Evolutionary conservation across 2,888 invertebrate genomes (phyloP), one percentile per base, ranked within the genome.

Genomic region (Tenthredo notha): DNA sequence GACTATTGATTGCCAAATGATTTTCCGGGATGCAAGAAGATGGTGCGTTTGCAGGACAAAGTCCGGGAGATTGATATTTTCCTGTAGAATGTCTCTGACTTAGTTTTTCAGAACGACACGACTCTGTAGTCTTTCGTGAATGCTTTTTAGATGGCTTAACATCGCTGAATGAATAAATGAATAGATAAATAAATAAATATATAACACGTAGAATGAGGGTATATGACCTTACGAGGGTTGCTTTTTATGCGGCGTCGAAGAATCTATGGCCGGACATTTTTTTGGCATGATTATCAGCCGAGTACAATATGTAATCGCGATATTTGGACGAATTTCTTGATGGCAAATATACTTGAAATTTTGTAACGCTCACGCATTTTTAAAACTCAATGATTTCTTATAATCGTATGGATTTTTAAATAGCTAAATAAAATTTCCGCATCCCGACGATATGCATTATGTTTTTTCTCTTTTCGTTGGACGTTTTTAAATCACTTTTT

Each of bases 271-370:
- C 37, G 58, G 6, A 61, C 61, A 80, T 80, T 80, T 80, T 40
- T 80, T 80, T 58, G 80, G 80, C 80, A 80, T 80, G 61, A 61
- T 78, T 78, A 21, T 37, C 40, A n/a, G 10, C 58, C 29, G 29
- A 33, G 29, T 50, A 33, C 33, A n/a, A 9, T 10, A 77, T 10
- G 80, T 21, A 40, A 80, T 50, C 40, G 54, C 7, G 58, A 61
- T 25, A 58, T 15, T 7, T 6, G n/a, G 21, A 37, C 37, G 15
- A 10, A 80, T 61, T 58, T 40, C 47, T 40, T 21, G 58, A 80
- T 80, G 33, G 21, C 61, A 80, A 21, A 74, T 33, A 50, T 77
- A 50, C 77, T 77, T 77, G 50, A 15, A 77, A 77, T 77, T 77
- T 77, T 77, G 18, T 33, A 77, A 33, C 77, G 77, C 10, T 54